Evolutionary conservation across 1,140 invertebrate species (phyloP), one percentile per base, ranked within the genome.

Genomic region (Augochlora pura): DNA sequence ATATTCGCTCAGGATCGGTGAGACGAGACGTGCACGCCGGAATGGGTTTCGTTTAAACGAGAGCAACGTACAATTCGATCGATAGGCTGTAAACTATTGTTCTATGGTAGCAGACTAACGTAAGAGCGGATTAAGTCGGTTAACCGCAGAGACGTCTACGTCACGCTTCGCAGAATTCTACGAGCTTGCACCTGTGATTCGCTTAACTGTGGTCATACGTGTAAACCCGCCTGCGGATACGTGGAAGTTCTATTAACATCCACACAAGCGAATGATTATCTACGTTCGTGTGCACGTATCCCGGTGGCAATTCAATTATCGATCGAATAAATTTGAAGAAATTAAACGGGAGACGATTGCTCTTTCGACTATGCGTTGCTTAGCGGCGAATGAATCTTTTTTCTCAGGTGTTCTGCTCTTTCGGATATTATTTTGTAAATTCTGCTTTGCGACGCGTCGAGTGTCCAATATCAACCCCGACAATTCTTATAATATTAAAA

Each of bases 101-200:
- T 66, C 62, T 46, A 78, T 77, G 79, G 77, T 81, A 49, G 52
- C 23, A 68, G 60, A 57, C 77, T 59, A 71, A 77, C 62, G 66
- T 21, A 60, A 69, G 71, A 81, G 82, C 76, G 59, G 57, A 66
- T 77, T 73, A 84, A 80, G 68, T 79, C 59, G 86, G 86, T 85
- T 87, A 85, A 88, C 86, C 87, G 42, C 83, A 69, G 66, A 77
- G 73, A 84, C 80, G 69, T 67, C 75, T 87, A 84, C 75, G 81
- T 88, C 77, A 85, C 69, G 82, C 72, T 83, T 73, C 57, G 72
- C 46, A 77, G 71, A 84, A 87, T 86, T 78, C 75, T 79, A 74
- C 79, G 80, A 75, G 72, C 66, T 79, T 72, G 60, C 84, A 84
- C 81, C 74, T 83, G 77, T 77, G 75, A 74, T 73, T 78, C 67